Base-by-base conservation (phyloP, 53 echinoderm and acorn worm genomes). In the Crossaster papposus region DNA sequence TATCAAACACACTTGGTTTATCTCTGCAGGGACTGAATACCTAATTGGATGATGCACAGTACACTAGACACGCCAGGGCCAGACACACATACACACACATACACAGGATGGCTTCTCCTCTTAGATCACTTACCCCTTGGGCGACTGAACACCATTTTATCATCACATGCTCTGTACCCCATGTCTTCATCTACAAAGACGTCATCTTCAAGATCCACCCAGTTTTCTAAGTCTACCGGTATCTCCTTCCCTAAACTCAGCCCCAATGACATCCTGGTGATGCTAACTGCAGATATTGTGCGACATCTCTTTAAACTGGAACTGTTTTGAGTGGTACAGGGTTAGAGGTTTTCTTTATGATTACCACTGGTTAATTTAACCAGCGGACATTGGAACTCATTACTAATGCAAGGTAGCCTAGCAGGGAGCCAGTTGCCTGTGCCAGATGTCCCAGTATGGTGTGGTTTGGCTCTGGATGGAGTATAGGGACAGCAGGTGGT, bases 161-260 rank as follows among this genome's bases (percentile, higher is more conserved):
- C 71, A 36, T 84, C 71, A 30, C 33, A 70, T 30, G 4, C 50
- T 11, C 22, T 20, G 62, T 28, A 77, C 22, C 77, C 76, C 36
- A 26, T 51, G 52, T 18, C 87, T 54, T 87, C 76, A 22, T 87
- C 87, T 14, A 77, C 10, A 55, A 87, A 87, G 2, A 87, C 87
- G 35, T 87, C 87, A 30, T 87, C 87, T 33, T 87, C 87, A 10
- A 87, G 63, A 75, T 87, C 87, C 54, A 35, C 87, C 75, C 87
- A 87, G 87, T 30, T 76, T 28, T 76, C 87, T 35, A 75, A 55
- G 58, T 87, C 87, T 53, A 87, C n/a, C n/a, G n/a, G n/a, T n/a
- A n/a, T 10, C 77, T 36, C 87, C 76, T 33, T n/a, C 26, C 76
- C 76, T 2, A 76, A 52, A 22, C 62, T 77, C 18, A 87, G 54